Percentiles rank a stretch among this genome's conserved stretches.
Evolutionary conservation across 2,888 invertebrate species (phyloP).

Genomic region (Siphlonurus alternatus): DNA sequence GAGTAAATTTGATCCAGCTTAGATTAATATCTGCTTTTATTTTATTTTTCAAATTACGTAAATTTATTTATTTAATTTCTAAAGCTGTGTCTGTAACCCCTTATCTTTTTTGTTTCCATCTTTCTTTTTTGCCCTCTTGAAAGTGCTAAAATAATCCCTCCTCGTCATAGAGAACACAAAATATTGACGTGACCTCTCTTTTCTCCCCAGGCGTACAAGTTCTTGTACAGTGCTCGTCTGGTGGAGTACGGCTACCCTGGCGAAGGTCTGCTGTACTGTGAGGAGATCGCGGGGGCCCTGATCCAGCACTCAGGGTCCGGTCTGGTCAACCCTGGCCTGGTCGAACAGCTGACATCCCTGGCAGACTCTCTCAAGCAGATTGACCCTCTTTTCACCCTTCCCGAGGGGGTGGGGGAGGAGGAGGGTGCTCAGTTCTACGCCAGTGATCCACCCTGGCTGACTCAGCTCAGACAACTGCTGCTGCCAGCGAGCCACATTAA

Average conservation of each 20-base stretch:
- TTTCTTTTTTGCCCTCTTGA: too few species aligned
- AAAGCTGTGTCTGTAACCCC: too few species aligned
- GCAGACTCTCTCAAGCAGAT: conserved; percentile 48
- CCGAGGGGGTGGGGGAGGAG: neutral
- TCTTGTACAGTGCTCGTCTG: conserved; percentile 59
- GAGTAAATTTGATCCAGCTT: too few species aligned
- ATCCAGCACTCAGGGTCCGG: conserved; percentile 27
- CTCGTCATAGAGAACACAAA: too few species aligned
- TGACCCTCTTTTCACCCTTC: conserved; percentile 34
- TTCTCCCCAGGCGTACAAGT: conserved; percentile 76
- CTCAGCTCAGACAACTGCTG: conserved; percentile 30
- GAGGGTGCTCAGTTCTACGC: neutral
- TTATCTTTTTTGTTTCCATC: too few species aligned
- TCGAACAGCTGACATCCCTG: conserved; percentile 28
- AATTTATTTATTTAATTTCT: too few species aligned
- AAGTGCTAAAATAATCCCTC: too few species aligned
- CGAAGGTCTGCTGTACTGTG: conserved; percentile 69
- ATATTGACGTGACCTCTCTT: too few species aligned
- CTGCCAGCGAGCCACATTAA: conserved; percentile 7
- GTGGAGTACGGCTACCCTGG: conserved; percentile 59
- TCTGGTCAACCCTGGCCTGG: conserved; percentile 6
- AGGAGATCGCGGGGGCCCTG: conserved; percentile 55
- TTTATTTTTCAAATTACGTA: too few species aligned
- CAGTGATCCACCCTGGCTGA: conserved; percentile 39
- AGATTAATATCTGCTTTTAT: too few species aligned